Evolutionary conservation across 2,113 vertebrate genomes (phyloP).

Genomic region (Carettochelys insculpta): DNA sequence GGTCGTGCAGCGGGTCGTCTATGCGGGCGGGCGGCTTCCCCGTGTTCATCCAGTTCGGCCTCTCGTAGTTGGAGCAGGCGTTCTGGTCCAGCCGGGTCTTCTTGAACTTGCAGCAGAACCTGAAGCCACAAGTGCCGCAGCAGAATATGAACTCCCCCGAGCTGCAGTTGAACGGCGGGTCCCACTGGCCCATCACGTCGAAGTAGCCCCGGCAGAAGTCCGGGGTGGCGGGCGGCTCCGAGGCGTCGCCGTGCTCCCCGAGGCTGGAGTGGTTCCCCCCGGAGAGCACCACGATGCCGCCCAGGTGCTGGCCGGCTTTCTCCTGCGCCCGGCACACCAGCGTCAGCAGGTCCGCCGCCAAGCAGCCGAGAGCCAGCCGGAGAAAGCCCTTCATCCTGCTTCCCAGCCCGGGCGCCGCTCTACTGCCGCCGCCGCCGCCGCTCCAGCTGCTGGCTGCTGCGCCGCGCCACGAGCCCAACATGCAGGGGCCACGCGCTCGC

Average conservation of each 20-base stretch:
- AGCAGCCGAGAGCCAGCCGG: slow-evolving; percentile 89
- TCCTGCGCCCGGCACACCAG: slow-evolving; percentile 93
- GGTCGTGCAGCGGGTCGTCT: slow-evolving; percentile 88
- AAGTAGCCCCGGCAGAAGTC: slow-evolving; percentile 96
- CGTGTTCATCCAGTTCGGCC: slow-evolving; percentile 92
- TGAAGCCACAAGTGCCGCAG: slow-evolving; percentile 99
- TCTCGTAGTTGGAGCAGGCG: slow-evolving; percentile 96
- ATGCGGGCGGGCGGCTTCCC: slow-evolving; percentile 92
- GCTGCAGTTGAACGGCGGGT: slow-evolving; percentile 95
- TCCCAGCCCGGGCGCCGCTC: slow-evolving; percentile 63
- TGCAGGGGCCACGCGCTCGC: slow-evolving; percentile 74
- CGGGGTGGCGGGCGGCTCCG: slow-evolving; percentile 88
- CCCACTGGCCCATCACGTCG: slow-evolving; percentile 99
- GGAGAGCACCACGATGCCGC: slow-evolving; percentile 91
- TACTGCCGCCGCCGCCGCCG: slow-evolving; percentile 63
- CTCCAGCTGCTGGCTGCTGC: slow-evolving; percentile 74
- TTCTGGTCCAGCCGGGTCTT: slow-evolving; percentile 93
- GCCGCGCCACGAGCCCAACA: slow-evolving; percentile 76
- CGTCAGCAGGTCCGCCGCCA: slow-evolving; percentile 91
- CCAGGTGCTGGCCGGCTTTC: slow-evolving; percentile 87
- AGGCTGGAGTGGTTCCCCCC: slow-evolving; percentile 89
- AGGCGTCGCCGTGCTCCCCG: slow-evolving; percentile 83
- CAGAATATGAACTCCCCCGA: slow-evolving; percentile 97
- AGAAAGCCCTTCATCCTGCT: slow-evolving; percentile 82
- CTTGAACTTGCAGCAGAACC: slow-evolving; percentile 96